Evolutionary conservation across 2,888 invertebrate species (phyloP).

Genomic region (Andrena bicolor): DNA sequence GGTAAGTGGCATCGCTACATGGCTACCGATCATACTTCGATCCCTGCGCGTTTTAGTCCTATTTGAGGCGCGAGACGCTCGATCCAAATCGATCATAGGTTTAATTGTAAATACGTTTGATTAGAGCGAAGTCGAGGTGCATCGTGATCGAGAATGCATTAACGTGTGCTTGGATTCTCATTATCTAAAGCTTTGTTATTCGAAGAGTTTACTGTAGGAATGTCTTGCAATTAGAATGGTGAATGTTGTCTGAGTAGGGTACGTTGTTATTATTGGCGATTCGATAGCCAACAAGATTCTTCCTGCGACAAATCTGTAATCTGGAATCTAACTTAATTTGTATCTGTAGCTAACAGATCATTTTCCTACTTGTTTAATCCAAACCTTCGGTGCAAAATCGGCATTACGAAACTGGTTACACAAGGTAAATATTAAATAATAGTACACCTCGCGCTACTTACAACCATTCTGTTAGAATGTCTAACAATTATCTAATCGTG

Average conservation of each 20-base stretch:
- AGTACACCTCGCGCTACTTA: background rate
- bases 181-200: too few relatives aligned
- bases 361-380: background rate
- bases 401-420: background rate
- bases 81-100: too few relatives aligned
- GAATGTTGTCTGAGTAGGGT: too few relatives aligned
- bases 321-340: background rate
- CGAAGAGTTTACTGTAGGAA: too few relatives aligned
- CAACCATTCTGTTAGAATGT: background rate
- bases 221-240: too few relatives aligned
- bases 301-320: background rate
- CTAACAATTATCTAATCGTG: background rate
- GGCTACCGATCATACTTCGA: background rate
- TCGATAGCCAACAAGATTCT: background rate
- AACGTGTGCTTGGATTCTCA: too few relatives aligned
- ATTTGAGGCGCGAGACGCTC: too few relatives aligned
- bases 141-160: too few relatives aligned
- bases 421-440: background rate
- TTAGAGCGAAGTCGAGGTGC: too few relatives aligned
- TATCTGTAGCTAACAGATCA: background rate
- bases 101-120: too few relatives aligned
- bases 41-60: background rate
- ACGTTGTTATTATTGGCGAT: too few relatives aligned
- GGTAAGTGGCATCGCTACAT: conserved; percentile 9
- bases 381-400: background rate